Evolutionary conservation across 2,113 vertebrate species (phyloP), one percentile per base, ranked within the genome.

Genomic region (Gulo gulo): DNA sequence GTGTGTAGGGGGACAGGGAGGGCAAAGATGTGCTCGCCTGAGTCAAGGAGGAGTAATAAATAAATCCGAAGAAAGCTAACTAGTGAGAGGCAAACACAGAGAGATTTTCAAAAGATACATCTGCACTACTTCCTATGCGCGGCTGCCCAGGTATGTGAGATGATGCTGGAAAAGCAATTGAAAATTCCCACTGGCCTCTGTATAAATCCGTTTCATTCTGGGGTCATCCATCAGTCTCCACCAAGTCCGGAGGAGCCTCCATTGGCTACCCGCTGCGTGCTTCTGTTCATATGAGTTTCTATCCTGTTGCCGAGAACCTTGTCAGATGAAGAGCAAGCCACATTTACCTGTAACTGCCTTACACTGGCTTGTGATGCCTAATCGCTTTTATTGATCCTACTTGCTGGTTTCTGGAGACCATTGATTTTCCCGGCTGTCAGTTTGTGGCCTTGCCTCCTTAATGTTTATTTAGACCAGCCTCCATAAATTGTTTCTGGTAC

Each of bases 371-470:
- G 98, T 96, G 98, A 98, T 98, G 97, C 98, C 98, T 99, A 99
- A 99, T 99, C 98, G 98, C 97, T 99, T 99, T 99, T 99, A 99
- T 99, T 98, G 99, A 99, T 99, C 98, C 92, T 98, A 96, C 98
- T 98, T 96, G 97, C 97, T 98, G 98, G 97, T 98, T 99, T 99
- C 98, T 99, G 97, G 98, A 99, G 98, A 96, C 97, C 98, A 99
- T 99, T 98, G 99, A 99, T 99, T 99, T 99, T 99, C 97, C 95
- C 98, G 94, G 96, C 98, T 98, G 98, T 99, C 98, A 98, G 99
- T 98, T 98, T 99, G 98, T 99, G 98, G 99, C 98, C 98, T 99
- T 99, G 98, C 98, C 98, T 98, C 97, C 98, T 99, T 99, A 99
- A 99, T 99, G 98, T 99, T 99, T 99, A 99, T 99, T 99, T 99